phyloP scores from a whole-genome alignment of 2,888 invertebrate genomes.

The Agrilus mali region DNA sequence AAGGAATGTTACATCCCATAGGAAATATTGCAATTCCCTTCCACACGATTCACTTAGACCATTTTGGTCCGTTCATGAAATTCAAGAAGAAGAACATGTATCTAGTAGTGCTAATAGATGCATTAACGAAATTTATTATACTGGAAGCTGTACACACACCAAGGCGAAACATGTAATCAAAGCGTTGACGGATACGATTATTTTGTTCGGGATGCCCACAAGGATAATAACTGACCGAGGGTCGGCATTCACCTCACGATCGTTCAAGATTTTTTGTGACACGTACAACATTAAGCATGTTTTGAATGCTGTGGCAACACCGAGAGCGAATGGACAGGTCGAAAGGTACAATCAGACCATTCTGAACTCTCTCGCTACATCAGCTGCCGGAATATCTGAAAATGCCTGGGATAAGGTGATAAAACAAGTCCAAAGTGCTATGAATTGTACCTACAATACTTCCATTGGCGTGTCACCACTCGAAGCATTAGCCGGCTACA shows the following conservation, averaged over 20 bases:
- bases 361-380: neutral
- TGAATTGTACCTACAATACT: neutral
- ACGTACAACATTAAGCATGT: constrained; percentile 15
- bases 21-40: constrained; percentile 10
- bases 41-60: constrained; percentile 15
- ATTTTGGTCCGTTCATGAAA: constrained; percentile 18
- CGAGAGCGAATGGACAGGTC: constrained; percentile 18
- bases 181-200: constrained; percentile 11
- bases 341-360: constrained; percentile 3
- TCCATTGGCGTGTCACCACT: neutral
- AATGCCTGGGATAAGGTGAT: neutral
- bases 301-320: constrained; percentile 9
- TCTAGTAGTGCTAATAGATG: constrained; percentile 17
- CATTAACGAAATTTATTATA: constrained; percentile 18
- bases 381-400: neutral
- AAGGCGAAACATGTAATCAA: constrained; percentile 10
- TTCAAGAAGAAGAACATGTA: constrained; percentile 15
- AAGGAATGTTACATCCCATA: constrained; percentile 20
- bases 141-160: constrained; percentile 15
- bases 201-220: constrained; percentile 15
- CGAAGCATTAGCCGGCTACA: neutral
- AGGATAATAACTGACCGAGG: constrained; percentile 17
- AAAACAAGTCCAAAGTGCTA: neutral
- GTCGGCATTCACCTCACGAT: constrained; percentile 13
- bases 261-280: constrained; percentile 13